Base-by-base conservation (phyloP, 2,888 invertebrate species). In the Torymus auratus region DNA sequence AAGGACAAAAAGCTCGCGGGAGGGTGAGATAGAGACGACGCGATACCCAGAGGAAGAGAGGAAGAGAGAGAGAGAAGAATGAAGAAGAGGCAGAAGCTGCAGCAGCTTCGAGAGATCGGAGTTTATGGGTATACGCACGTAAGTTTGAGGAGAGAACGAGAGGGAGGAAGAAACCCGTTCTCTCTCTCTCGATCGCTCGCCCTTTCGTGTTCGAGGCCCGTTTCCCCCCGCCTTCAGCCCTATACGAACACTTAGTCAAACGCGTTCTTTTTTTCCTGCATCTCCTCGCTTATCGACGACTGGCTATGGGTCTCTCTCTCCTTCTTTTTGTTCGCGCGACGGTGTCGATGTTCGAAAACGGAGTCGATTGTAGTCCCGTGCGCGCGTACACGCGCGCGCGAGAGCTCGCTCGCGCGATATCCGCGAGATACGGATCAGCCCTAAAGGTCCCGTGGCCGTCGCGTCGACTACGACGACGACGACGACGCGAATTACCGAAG, bases 391-490 rank as follows among this genome's bases (percentile, higher is more conserved):
- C 11, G 50, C 2, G 64, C 52, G 69, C 11, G 10, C n/a, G n/a
- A n/a, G n/a, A n/a, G n/a, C n/a, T n/a, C n/a, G 52, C 20, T 73
- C 69, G 79, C 28, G 78, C 5, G 73, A 79, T 79, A 74, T 73
- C 70, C 69, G 62, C 72, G 64, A 72, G 81, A 81, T 81, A 78
- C 72, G 60, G 50, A 81, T 81, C 81, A 56, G 69, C 68, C 69
- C 53, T 23, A 62, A 73, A 72, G 77, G 64, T 72, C 76, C 64
- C 65, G 55, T 15, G 50, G 14, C 55, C 53, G 28, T 28, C 28
- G 28, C 64, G 13, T 15, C 56, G 41, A 5, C n/a, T 53, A 28
- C 58, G 62, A 56, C 62, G 56, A 62, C 64, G 15, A 17, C 56
- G 41, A 5, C n/a, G 56, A 62, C n/a, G 78, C 81, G 81, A 81